Conservation (phyloP, 1,140 invertebrate species). For the Heliothis subflexa region DNA sequence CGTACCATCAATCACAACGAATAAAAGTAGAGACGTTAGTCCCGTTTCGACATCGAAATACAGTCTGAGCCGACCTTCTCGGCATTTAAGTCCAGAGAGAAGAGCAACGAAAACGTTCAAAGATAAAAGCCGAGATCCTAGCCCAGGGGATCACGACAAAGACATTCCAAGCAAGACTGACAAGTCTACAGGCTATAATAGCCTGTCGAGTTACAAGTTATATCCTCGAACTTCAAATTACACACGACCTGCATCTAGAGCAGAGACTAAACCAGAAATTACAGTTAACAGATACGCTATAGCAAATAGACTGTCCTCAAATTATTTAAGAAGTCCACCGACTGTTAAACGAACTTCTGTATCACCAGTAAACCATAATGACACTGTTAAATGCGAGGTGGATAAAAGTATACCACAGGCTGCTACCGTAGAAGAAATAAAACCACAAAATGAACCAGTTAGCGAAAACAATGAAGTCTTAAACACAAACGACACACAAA, state of each 20-base stretch:
- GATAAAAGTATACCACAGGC: constrained; percentile 60
- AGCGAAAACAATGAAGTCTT: constrained; percentile 54
- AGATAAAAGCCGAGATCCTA: constrained; percentile 78
- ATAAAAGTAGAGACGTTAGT: constrained; percentile 76
- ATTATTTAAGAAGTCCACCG: constrained; percentile 74
- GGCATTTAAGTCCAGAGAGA: constrained; percentile 75
- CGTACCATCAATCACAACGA: constrained; percentile 64
- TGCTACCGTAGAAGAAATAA: constrained; percentile 49
- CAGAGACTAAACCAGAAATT: constrained; percentile 61
- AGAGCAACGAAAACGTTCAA: constrained; percentile 71
- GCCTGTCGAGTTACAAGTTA: constrained; percentile 82
- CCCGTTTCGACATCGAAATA: constrained; percentile 79
- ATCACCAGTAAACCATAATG: constrained; percentile 68
- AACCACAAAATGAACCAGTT: constrained; percentile 48
- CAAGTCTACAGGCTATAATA: constrained; percentile 79
- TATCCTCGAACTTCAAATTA: constrained; percentile 80
- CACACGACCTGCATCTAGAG: constrained; percentile 70
- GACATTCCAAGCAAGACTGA: constrained; percentile 85
- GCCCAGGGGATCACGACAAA: constrained; percentile 79
- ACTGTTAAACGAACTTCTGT: constrained; percentile 68
- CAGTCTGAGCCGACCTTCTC: constrained; percentile 68
- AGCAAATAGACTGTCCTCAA: constrained; percentile 73
- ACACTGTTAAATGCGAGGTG: constrained; percentile 62
- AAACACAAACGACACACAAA: constrained; percentile 41
- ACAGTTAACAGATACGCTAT: constrained; percentile 78